Conservation (phyloP, 1,140 invertebrate genomes). For the Pseudomyrmex gracilis region DNA sequence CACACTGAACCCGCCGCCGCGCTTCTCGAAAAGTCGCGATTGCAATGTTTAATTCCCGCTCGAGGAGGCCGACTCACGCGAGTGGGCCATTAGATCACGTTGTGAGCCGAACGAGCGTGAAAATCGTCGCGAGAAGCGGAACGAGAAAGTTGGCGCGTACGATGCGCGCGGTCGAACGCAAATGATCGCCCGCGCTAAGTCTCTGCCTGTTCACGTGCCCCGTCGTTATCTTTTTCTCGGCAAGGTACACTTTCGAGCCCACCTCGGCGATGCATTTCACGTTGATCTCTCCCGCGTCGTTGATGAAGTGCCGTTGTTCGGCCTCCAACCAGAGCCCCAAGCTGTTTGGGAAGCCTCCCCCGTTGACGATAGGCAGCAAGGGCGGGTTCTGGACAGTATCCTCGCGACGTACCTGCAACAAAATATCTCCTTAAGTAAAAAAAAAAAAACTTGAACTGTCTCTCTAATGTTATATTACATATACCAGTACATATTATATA, state of each 20-base stretch:
- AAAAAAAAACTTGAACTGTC: not conserved
- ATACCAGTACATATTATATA: too few relatives aligned
- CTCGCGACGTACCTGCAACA: slow-evolving; percentile 69
- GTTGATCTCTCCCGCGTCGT: slow-evolving; percentile 44
- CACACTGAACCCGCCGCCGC: slow-evolving; percentile 58
- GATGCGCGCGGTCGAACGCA: slow-evolving; percentile 52
- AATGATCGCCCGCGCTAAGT: slow-evolving; percentile 72
- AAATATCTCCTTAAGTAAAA: not conserved
- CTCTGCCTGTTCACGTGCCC: slow-evolving; percentile 75
- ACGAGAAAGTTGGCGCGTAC: slow-evolving; percentile 7
- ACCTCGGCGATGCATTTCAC: slow-evolving; percentile 73
- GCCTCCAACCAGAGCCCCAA: slow-evolving; percentile 73
- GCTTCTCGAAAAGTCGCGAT: slow-evolving; percentile 8
- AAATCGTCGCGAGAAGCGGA: slow-evolving; percentile 34
- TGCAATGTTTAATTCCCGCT: slow-evolving; percentile 31
- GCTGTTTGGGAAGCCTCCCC: slow-evolving; percentile 64
- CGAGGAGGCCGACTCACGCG: slow-evolving; percentile 39
- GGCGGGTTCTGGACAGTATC: slow-evolving; percentile 67
- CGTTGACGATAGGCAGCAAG: not conserved
- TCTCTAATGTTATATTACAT: too few relatives aligned
- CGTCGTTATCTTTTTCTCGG: slow-evolving; percentile 64
- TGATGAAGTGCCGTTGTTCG: slow-evolving; percentile 67
- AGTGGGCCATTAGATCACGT: slow-evolving; percentile 70
- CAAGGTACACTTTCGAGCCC: slow-evolving; percentile 56
- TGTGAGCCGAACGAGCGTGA: slow-evolving; percentile 50